Evolutionary conservation across 1,140 invertebrate species (phyloP), one percentile per base, ranked within the genome.

Genomic region (Diorhabda sublineata): DNA sequence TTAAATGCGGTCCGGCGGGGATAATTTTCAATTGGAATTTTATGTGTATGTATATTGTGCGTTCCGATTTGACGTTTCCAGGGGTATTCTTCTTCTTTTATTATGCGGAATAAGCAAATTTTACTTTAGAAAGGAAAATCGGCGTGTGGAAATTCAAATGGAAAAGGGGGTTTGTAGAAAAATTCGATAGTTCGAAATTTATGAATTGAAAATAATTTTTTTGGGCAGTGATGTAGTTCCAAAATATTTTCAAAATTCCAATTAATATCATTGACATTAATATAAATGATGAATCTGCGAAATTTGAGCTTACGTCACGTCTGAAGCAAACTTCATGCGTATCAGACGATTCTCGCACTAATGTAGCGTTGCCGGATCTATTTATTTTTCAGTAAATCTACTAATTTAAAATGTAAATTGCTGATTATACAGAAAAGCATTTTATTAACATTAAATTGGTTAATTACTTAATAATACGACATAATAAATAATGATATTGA

Each of bases 21-120:
- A 42, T 52, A 8, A 64, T 64, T 64, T 57, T 42, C 61, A 62
- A 44, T 11, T 42, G 61, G 43, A 44, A 44, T 8, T 43, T 62
- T 62, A 43, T 43, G 42, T 44, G 43, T 26, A 26, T 26, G 26
- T 26, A 26, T 26, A 26, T 26, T 26, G 26, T 4, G 61, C 61
- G 47, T 52, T 52, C 44, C 61, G 44, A 11, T n/a, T 42, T 11
- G 3, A 9, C 42, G 9, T 62, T 62, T 6, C 11, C 9, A 41
- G 42, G 26, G 58, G 26, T 3, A 6, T 56, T 41, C 26, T 2
- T 8, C 26, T 42, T 62, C 45, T 62, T 61, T 41, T 43, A 43
- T 41, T 11, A 41, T 42, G 59, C 26, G 5, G 6, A 43, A 41
- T 41, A 61, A 6, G 6, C 58, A 59, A 42, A 59, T 11, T 59